A percentile compares a stretch with the other conserved stretches of the same genome.
Conservation (phyloP, 2,888 invertebrate genomes). For the Heliconius ismenius region DNA sequence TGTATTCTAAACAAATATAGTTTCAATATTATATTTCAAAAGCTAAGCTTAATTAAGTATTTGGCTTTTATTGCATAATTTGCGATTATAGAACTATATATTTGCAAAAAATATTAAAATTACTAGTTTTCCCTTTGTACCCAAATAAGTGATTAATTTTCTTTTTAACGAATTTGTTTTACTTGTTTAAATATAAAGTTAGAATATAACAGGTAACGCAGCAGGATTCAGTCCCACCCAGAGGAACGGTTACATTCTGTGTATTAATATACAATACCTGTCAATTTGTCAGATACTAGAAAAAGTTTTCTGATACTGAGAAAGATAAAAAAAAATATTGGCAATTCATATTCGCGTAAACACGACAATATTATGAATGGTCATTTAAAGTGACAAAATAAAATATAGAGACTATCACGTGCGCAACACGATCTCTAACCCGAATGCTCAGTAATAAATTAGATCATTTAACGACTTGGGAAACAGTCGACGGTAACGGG, state of each 20-base stretch:
- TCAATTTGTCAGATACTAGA: neutral
- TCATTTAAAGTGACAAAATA: neutral
- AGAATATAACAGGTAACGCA: neutral
- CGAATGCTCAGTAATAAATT: constrained; percentile 34
- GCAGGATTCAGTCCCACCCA: no score
- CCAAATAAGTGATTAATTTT: no score
- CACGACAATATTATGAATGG: neutral
- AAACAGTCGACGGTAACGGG: constrained; percentile 27
- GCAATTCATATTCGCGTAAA: neutral
- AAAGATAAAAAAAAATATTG: neutral
- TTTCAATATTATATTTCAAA: neutral
- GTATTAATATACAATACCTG: no score
- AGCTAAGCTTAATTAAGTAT: neutral
- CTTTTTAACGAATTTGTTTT: no score
- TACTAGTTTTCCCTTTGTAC: no score
- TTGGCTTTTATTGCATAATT: neutral
- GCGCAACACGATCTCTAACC: constrained; percentile 4
- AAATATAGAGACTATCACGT: constrained; percentile 11
- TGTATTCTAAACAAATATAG: no score
- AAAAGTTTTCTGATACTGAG: neutral
- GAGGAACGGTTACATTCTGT: no score
- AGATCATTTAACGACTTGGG: constrained; percentile 33
- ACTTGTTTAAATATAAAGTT: neutral
- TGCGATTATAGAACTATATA: no score
- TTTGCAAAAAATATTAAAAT: no score